These are phyloP conservation scores for Drosophila micromelanica DNA, from an alignment of 1,140 invertebrate species.

Conservation along the genomic window DNA sequence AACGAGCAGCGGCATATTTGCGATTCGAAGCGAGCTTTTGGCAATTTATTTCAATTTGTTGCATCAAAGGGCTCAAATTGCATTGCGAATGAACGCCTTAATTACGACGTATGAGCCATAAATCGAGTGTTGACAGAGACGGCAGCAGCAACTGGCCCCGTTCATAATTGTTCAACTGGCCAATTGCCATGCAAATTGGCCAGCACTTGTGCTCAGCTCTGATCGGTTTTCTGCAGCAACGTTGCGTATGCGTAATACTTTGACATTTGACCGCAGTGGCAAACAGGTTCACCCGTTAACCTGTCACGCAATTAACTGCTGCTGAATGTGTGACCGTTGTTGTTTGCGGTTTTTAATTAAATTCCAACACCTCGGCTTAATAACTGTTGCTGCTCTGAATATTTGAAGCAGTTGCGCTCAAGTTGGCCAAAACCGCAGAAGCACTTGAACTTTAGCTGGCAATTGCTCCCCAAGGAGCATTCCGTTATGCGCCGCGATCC, in stretches of 20 bases:
- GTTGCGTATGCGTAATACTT: constrained; percentile 35
- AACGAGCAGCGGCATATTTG: constrained; percentile 35
- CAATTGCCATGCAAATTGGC: constrained; percentile 16
- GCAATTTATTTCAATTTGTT: constrained; percentile 53
- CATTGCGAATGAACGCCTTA: constrained; percentile 20
- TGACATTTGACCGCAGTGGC: neutral
- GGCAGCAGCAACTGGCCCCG: neutral
- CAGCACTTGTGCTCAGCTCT: constrained; percentile 1
- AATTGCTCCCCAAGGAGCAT: constrained; percentile 69
- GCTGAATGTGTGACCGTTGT: constrained; percentile 32
- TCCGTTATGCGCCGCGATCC: constrained; percentile 56
- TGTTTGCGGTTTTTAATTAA: constrained; percentile 52
- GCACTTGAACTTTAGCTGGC: constrained; percentile 55
- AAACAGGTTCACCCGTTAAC: constrained; percentile 9
- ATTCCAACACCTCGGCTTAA: constrained; percentile 53
- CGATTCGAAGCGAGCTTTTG: constrained; percentile 34
- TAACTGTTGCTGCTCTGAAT: constrained; percentile 24
- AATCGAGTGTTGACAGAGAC: constrained; percentile 19
- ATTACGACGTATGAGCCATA: constrained; percentile 39
- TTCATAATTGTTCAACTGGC: constrained; percentile 41
- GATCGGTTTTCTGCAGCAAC: neutral
- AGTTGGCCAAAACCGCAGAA: constrained; percentile 22
- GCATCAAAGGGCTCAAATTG: constrained; percentile 26
- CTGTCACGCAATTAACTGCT: constrained; percentile 55
- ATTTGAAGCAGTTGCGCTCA: constrained; percentile 5